Percentiles rank a stretch among this genome's conserved stretches.
phyloP scores from a whole-genome alignment of 2,113 vertebrate species.

The Acanthisitta chloris region DNA sequence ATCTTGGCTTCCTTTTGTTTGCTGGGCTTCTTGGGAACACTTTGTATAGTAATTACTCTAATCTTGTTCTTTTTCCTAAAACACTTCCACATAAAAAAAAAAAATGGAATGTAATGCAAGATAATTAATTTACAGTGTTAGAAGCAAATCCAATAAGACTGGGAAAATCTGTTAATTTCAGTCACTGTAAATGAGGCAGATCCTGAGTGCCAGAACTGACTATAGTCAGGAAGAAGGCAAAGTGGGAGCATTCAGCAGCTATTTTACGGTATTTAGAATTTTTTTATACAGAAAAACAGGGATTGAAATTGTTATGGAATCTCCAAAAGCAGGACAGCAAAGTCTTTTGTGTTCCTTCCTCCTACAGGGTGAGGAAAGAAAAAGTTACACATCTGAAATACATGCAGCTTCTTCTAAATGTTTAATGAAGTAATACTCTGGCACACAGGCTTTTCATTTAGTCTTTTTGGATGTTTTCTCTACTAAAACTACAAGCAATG shows the following conservation, averaged over 20 bases:
- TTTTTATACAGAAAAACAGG: neutral
- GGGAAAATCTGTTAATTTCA: neutral
- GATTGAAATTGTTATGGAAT: neutral
- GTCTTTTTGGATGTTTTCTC: neutral
- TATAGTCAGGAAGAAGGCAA: neutral
- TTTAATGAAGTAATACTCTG: neutral
- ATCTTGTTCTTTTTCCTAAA: neutral
- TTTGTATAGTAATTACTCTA: neutral
- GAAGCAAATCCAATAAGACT: neutral
- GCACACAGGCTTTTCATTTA: neutral
- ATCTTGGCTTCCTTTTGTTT: slow-evolving; percentile 32
- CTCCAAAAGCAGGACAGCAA: neutral
- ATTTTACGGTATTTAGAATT: neutral
- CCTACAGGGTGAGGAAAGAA: neutral
- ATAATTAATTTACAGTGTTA: neutral
- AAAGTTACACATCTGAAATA: neutral
- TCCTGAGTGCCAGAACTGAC: neutral
- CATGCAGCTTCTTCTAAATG: neutral
- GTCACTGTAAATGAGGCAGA: neutral
- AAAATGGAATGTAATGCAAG: neutral
- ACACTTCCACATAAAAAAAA: neutral
- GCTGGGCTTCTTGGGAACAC: neutral
- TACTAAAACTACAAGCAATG: neutral
- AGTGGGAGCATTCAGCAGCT: neutral
- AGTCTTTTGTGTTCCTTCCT: neutral